These are phyloP conservation scores for Phacellophora camtschatica DNA, from an alignment of 30 jellyfish, hydroid and myxozoan genomes.

Conservation along the genomic window DNA sequence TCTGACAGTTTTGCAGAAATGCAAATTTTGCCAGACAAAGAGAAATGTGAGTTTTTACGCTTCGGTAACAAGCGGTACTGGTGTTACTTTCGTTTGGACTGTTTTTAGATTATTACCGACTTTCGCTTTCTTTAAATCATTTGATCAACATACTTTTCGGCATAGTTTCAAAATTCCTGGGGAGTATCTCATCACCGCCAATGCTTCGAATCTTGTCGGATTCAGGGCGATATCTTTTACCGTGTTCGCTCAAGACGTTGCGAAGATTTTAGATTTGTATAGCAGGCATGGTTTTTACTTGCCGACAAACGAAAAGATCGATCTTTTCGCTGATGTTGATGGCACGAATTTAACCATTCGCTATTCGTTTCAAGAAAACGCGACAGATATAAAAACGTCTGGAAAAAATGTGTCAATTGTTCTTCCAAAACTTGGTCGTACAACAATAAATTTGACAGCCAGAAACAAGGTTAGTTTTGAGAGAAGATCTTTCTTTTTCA, in stretches of 20 bases:
- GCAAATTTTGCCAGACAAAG: not conserved
- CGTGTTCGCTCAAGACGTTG: conserved; percentile 32
- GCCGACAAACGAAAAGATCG: conserved; percentile 14
- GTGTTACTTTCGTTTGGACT: conserved; percentile 33
- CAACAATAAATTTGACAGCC: conserved; percentile 1
- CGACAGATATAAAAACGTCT: not conserved
- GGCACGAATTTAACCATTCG: conserved; percentile 28
- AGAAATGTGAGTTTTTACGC: not conserved
- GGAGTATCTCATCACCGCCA: conserved; percentile 1
- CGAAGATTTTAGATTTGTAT: not conserved
- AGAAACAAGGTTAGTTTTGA: conserved; percentile 13
- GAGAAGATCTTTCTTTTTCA: not conserved
- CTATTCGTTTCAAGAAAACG: not conserved
- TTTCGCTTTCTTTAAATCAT: not conserved
- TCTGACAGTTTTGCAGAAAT: not conserved
- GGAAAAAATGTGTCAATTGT: not conserved
- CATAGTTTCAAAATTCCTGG: conserved; percentile 18
- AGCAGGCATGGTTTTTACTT: not conserved
- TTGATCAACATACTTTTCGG: not conserved
- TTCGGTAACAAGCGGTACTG: conserved; percentile 16
- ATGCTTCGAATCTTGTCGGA: conserved; percentile 40
- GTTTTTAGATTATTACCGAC: not conserved
- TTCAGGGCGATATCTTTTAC: not conserved
- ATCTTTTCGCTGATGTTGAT: not conserved
- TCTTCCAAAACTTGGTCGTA: not conserved